phyloP scores from a whole-genome alignment of 2,113 vertebrate species.

The Anarrhichthys ocellatus region DNA sequence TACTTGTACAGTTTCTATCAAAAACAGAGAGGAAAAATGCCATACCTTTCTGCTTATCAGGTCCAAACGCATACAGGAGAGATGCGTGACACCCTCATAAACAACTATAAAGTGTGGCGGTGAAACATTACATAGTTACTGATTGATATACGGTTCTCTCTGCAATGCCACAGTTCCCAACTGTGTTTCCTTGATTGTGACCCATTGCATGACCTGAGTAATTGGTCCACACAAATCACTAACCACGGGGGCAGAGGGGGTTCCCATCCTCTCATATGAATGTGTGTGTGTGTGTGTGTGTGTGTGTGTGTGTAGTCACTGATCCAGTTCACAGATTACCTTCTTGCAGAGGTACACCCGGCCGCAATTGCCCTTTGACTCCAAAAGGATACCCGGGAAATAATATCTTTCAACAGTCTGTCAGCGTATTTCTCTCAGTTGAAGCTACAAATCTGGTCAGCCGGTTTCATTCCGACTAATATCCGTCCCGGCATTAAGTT shows the following conservation, averaged over 20 bases:
- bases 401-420: slow-evolving; percentile 41
- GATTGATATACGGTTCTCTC: slow-evolving; percentile 76
- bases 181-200: slow-evolving; percentile 69
- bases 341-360: slow-evolving; percentile 58
- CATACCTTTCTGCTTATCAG: slow-evolving; percentile 58
- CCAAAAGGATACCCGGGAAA: slow-evolving; percentile 50
- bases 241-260: slow-evolving; percentile 63
- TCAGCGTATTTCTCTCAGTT: slow-evolving; percentile 1
- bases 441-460: slow-evolving; percentile 24
- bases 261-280: slow-evolving; percentile 52
- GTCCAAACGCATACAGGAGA: slow-evolving; percentile 44
- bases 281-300: slow-evolving; percentile 36
- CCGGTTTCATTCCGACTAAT: slow-evolving; percentile 12
- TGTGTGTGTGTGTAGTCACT: slow-evolving; percentile 41
- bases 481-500: background rate
- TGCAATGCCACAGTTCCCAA: slow-evolving; percentile 46
- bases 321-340: slow-evolving; percentile 68
- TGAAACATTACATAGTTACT: slow-evolving; percentile 78
- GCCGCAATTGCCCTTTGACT: slow-evolving; percentile 65
- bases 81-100: slow-evolving; percentile 65
- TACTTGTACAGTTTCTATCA: slow-evolving; percentile 20
- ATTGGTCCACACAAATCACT: slow-evolving; percentile 80
- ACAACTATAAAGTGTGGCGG: slow-evolving; percentile 74
- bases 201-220: slow-evolving; percentile 80
- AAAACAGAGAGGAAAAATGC: slow-evolving; percentile 33